These are phyloP conservation scores for Pitangus sulphuratus DNA, from an alignment of 2,797 vertebrate species.

Conservation along the genomic window DNA sequence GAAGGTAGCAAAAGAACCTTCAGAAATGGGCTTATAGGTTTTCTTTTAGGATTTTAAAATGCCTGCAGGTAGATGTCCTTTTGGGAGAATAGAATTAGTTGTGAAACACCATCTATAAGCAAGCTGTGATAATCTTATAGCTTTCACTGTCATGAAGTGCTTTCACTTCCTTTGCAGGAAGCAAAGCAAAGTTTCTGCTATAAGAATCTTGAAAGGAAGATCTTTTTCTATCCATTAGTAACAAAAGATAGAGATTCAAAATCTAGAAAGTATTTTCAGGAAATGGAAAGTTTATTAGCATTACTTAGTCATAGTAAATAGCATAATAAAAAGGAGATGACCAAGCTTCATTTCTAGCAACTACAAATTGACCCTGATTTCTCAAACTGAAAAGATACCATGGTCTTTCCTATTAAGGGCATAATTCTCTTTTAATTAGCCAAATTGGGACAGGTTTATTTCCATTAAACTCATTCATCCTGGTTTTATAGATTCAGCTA, in stretches of 20 bases:
- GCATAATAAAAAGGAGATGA: neutral
- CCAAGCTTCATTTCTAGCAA: neutral
- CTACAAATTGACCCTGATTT: neutral
- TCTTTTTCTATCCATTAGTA: neutral
- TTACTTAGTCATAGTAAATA: neutral
- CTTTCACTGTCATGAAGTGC: neutral
- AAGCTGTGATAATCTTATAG: neutral
- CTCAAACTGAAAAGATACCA: neutral
- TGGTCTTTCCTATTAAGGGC: neutral
- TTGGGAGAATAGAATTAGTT: neutral
- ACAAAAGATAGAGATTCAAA: neutral
- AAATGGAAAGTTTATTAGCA: neutral
- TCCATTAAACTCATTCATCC: neutral
- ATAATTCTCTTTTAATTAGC: neutral
- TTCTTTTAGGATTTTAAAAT: neutral
- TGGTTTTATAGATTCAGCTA: neutral
- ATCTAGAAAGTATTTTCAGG: neutral
- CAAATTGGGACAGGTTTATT: neutral
- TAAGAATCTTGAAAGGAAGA: neutral
- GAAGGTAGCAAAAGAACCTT: neutral
- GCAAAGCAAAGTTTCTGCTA: neutral
- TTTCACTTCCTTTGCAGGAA: too few species aligned
- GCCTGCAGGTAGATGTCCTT: neutral
- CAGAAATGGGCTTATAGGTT: neutral
- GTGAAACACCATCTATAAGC: neutral